These are phyloP conservation scores for Elgaria multicarinata DNA, from an alignment of 2,113 vertebrate species.

Conservation along the genomic window DNA sequence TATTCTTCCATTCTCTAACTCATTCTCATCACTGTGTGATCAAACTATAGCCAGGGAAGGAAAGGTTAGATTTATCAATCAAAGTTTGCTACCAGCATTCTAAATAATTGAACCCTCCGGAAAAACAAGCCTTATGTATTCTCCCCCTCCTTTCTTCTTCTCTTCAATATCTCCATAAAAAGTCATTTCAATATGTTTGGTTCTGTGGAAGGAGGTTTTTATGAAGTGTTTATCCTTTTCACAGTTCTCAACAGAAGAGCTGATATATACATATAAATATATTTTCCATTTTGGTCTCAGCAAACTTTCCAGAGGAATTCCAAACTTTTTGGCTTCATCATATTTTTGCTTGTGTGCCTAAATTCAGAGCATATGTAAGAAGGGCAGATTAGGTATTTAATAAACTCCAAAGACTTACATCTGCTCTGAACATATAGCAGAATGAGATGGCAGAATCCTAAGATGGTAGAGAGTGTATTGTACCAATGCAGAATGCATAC, in stretches of 20 bases:
- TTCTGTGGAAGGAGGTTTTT: slow-evolving; percentile 60
- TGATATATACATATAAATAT: slow-evolving; percentile 28
- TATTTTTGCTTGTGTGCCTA: not conserved
- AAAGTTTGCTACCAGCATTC: slow-evolving; percentile 70
- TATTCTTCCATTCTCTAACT: slow-evolving; percentile 74
- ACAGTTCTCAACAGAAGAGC: slow-evolving; percentile 41
- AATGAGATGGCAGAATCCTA: not conserved
- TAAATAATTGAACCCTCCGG: slow-evolving; percentile 78
- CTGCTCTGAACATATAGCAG: not conserved
- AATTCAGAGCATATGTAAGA: not conserved
- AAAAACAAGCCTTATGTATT: slow-evolving; percentile 63
- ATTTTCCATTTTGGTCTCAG: not conserved
- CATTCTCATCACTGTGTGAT: slow-evolving; percentile 75
- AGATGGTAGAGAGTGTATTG: not conserved
- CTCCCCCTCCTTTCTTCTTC: slow-evolving; percentile 42
- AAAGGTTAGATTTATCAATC: slow-evolving; percentile 79
- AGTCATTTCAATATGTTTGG: slow-evolving; percentile 73
- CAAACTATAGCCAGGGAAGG: slow-evolving; percentile 66
- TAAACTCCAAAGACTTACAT: not conserved
- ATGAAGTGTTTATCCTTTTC: slow-evolving; percentile 59
- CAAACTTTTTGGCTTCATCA: not conserved
- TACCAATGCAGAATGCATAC: not conserved
- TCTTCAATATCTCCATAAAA: slow-evolving; percentile 74
- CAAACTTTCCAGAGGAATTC: slow-evolving; percentile 2
- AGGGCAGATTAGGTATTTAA: not conserved